Conservation (phyloP, 2,797 vertebrate genomes). For the Acanthornis magna region DNA sequence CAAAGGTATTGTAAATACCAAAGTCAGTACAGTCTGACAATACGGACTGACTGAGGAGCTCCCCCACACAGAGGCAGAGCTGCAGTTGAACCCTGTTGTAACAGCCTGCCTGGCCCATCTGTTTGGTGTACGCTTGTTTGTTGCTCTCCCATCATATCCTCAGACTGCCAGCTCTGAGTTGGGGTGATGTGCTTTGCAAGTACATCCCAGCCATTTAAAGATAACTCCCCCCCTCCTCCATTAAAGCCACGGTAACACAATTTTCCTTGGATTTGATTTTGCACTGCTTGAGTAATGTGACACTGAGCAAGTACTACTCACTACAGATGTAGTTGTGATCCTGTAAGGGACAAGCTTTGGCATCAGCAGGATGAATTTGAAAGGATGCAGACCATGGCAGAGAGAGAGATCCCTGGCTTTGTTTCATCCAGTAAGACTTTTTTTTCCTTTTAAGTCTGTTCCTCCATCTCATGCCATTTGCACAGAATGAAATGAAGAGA, state of each 20-base stretch:
- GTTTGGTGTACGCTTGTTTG: background rate
- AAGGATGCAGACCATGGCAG: background rate
- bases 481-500: background rate
- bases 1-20: background rate
- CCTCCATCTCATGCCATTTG: background rate
- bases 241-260: background rate
- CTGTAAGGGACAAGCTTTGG: background rate
- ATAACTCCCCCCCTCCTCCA: background rate
- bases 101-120: conserved; percentile 49
- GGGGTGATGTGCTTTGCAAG: background rate
- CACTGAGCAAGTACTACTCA: background rate
- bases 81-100: background rate
- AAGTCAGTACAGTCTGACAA: background rate
- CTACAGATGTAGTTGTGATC: background rate
- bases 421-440: background rate
- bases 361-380: background rate
- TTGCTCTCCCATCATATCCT: background rate
- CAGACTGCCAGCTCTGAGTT: background rate
- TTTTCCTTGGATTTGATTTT: background rate
- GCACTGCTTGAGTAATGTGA: background rate
- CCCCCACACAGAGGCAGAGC: background rate
- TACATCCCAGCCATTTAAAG: background rate
- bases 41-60: background rate
- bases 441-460: background rate
- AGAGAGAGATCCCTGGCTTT: background rate